These are phyloP conservation scores for Polymixis flavicincta DNA, from an alignment of 2,888 invertebrate species.

Conservation along the genomic window DNA sequence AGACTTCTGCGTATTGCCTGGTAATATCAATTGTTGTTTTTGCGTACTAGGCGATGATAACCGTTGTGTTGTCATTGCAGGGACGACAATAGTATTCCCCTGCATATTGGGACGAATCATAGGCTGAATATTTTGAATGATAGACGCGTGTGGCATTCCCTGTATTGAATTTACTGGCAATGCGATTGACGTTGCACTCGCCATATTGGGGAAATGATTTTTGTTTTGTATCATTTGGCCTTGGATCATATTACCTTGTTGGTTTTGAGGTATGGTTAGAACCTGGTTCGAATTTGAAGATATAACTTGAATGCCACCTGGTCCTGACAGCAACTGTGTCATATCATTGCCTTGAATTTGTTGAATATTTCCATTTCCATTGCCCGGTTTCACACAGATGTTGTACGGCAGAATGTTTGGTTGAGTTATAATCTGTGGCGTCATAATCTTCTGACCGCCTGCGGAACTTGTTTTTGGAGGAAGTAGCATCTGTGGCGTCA, in stretches of 20 bases:
- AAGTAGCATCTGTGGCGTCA: constrained; percentile 88
- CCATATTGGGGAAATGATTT: constrained; percentile 88
- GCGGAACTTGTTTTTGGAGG: constrained; percentile 86
- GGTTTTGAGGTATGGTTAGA: constrained; percentile 86
- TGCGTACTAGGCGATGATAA: constrained; percentile 85
- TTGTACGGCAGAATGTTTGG: constrained; percentile 86
- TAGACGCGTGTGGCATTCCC: constrained; percentile 86
- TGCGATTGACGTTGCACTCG: constrained; percentile 88
- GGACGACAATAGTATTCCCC: constrained; percentile 87
- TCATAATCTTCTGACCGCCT: constrained; percentile 83
- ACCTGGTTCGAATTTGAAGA: constrained; percentile 89
- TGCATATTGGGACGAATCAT: constrained; percentile 88
- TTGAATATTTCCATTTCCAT: constrained; percentile 83
- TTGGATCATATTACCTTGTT: constrained; percentile 77
- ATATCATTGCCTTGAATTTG: constrained; percentile 87
- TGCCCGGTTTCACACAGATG: constrained; percentile 88
- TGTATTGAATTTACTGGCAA: constrained; percentile 88
- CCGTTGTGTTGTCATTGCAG: constrained; percentile 87
- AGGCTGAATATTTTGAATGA: constrained; percentile 88
- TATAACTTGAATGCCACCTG: constrained; percentile 88
- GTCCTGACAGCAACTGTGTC: constrained; percentile 85
- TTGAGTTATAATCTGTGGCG: constrained; percentile 87
- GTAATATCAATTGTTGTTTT: constrained; percentile 87
- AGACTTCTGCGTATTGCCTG: constrained; percentile 85
- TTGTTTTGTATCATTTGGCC: constrained; percentile 86